Conservation (phyloP, 2,797 vertebrate genomes). For the Stomatorhinus walkeri region DNA sequence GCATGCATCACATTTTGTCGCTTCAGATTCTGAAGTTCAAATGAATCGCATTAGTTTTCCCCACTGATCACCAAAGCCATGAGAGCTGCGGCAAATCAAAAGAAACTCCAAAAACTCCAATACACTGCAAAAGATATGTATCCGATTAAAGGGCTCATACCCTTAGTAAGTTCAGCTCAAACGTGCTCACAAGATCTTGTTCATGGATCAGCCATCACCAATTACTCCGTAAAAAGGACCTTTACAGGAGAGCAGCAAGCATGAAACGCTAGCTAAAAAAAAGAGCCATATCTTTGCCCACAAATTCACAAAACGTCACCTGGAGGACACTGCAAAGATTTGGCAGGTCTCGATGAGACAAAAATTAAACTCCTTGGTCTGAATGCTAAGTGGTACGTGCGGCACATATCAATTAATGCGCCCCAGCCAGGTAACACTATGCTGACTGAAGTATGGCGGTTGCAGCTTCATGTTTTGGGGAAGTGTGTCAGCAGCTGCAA, state of each 20-base stretch:
- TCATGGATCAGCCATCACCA: background rate
- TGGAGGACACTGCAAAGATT: background rate
- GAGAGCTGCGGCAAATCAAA: background rate
- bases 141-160: background rate
- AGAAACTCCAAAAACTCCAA: background rate
- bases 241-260: background rate
- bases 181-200: background rate
- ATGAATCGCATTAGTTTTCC: background rate
- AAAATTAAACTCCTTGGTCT: background rate
- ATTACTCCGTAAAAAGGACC: background rate
- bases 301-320: background rate
- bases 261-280: background rate
- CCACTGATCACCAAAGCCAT: background rate
- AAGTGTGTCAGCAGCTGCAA: background rate
- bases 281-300: background rate
- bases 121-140: background rate
- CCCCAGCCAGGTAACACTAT: background rate
- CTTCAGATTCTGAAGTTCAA: background rate
- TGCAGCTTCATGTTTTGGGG: background rate
- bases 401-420: background rate
- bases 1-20: background rate
- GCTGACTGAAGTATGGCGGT: background rate
- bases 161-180: background rate
- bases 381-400: background rate
- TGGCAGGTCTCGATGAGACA: background rate